Percentiles rank a stretch among this genome's conserved stretches.
These are phyloP conservation scores for Choristoneura rosaceana DNA, from an alignment of 2,888 invertebrate species.

Conservation along the genomic window DNA sequence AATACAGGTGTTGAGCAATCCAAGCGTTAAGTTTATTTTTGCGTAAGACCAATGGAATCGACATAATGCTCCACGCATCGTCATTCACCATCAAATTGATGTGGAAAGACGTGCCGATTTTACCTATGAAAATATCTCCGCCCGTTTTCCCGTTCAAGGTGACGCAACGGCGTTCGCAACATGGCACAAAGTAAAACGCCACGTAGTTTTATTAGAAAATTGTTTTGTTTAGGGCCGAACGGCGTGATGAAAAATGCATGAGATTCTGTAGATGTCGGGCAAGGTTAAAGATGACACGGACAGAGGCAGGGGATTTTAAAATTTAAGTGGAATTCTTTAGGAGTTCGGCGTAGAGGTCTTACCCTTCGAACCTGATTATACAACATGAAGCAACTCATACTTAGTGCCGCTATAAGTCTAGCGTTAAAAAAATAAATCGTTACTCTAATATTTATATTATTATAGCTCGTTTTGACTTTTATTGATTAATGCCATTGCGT, in stretches of 20 bases:
- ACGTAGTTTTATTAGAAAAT: slow-evolving; percentile 39
- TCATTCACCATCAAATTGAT: background rate
- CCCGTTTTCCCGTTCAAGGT: background rate
- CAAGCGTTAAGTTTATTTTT: too few relatives aligned
- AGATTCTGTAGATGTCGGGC: slow-evolving; percentile 21
- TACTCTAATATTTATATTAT: too few relatives aligned
- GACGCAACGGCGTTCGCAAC: background rate
- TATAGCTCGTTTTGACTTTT: too few relatives aligned
- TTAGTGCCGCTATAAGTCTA: too few relatives aligned
- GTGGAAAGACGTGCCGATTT: background rate
- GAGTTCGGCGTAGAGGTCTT: background rate
- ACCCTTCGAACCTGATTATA: slow-evolving; percentile 2
- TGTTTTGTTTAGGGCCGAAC: slow-evolving; percentile 31
- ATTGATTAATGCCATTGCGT: too few relatives aligned
- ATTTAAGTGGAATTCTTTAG: slow-evolving; percentile 4
- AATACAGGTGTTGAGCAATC: too few relatives aligned
- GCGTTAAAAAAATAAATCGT: too few relatives aligned
- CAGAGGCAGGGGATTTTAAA: slow-evolving; percentile 11
- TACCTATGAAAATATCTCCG: background rate
- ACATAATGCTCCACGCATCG: too few relatives aligned
- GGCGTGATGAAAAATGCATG: slow-evolving; percentile 40
- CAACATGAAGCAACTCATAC: background rate
- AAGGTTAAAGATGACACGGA: slow-evolving; percentile 39
- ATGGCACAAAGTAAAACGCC: slow-evolving; percentile 22
- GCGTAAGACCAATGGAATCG: too few relatives aligned